Evolutionary conservation across 2,113 vertebrate genomes (phyloP).

Genomic region (Xiphorhynchus elegans): DNA sequence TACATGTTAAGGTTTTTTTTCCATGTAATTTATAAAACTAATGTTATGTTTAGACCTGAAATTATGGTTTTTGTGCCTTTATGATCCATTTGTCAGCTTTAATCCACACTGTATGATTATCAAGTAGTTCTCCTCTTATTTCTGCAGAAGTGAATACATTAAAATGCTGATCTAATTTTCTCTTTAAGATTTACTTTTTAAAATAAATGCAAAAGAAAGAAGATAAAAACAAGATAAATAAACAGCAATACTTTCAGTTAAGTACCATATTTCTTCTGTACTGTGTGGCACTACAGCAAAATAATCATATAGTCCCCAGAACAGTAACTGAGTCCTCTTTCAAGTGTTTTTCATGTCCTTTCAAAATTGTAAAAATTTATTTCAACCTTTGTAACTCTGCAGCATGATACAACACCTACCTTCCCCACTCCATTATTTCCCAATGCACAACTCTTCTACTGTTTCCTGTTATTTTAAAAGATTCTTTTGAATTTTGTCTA

Average conservation of each 20-base stretch:
- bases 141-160: not conserved
- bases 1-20: constrained; percentile 30
- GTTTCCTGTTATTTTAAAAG: not conserved
- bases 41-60: constrained; percentile 21
- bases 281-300: not conserved
- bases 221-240: not conserved
- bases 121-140: not conserved
- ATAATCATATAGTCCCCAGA: not conserved
- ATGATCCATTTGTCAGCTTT: not conserved
- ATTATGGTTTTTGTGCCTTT: not conserved
- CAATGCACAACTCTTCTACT: not conserved
- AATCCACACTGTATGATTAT: not conserved
- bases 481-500: not conserved
- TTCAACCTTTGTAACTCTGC: not conserved
- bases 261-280: not conserved
- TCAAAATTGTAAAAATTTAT: not conserved
- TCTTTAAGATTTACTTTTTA: not conserved
- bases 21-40: constrained; percentile 48
- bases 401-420: not conserved
- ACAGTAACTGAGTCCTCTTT: not conserved
- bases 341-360: not conserved
- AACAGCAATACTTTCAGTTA: not conserved
- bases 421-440: not conserved
- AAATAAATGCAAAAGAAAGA: not conserved
- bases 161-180: not conserved